Conservation (phyloP, 2,113 vertebrate genomes). For the Conger conger region DNA sequence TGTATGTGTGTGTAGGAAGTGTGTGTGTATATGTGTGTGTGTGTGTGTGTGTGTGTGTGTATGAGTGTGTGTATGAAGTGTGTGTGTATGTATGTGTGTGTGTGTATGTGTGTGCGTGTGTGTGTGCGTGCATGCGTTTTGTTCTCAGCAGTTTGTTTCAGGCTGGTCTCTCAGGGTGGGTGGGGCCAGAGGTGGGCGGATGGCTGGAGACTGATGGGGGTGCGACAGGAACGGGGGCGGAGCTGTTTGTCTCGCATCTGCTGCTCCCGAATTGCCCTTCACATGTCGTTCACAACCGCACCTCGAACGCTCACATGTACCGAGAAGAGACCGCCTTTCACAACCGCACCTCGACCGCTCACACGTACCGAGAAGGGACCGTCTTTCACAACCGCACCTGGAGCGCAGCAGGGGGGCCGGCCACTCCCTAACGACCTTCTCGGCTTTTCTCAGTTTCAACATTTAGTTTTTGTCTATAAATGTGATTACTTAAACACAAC, state of each 20-base stretch:
- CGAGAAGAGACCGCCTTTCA: conserved; percentile 5
- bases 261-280: conserved; percentile 21
- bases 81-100: background rate
- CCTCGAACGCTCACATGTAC: background rate
- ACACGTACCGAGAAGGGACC: background rate
- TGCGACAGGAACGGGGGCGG: background rate
- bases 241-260: conserved; percentile 6
- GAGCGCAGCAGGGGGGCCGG: background rate
- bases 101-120: background rate
- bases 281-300: conserved; percentile 17
- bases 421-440: background rate
- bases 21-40: background rate
- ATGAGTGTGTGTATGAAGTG: background rate
- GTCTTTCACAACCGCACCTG: background rate
- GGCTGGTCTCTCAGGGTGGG: conserved; percentile 58
- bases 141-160: conserved; percentile 44
- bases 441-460: background rate
- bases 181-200: conserved; percentile 43
- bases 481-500: too few species aligned
- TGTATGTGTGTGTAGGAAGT: too few species aligned
- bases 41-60: conserved; percentile 26
- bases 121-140: conserved; percentile 28
- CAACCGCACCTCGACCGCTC: background rate
- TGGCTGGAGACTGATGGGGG: conserved; percentile 7
- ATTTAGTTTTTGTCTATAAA: background rate